Evolutionary conservation across 2,888 invertebrate genomes (phyloP).

Genomic region (Thymelicus acteon): DNA sequence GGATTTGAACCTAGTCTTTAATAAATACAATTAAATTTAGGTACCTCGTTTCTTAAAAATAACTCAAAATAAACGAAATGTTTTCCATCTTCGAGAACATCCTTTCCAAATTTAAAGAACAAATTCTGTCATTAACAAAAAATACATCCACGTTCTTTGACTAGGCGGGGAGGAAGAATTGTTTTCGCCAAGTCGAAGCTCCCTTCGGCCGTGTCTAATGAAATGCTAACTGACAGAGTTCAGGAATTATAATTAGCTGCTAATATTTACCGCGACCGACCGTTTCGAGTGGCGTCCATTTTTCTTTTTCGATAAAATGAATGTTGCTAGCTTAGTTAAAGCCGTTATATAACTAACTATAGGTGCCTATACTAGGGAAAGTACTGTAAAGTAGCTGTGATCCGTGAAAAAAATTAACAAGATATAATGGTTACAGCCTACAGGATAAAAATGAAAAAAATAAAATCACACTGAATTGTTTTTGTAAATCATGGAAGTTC

Average conservation of each 20-base stretch:
- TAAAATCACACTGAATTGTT: no score
- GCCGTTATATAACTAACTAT: background rate
- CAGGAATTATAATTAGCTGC: slow-evolving; percentile 13
- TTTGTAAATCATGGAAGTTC: no score
- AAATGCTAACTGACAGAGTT: slow-evolving; percentile 13
- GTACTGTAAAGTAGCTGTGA: no score
- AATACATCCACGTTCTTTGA: slow-evolving; percentile 1
- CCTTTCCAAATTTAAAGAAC: background rate
- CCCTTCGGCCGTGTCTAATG: slow-evolving; percentile 2
- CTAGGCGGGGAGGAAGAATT: background rate
- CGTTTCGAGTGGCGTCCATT: background rate
- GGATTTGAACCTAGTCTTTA: no score
- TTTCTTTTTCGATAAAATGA: background rate
- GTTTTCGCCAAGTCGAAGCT: background rate
- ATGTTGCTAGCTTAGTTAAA: background rate
- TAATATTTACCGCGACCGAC: slow-evolving; percentile 5
- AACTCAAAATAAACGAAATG: no score
- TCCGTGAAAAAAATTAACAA: no score
- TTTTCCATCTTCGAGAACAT: background rate
- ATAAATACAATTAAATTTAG: no score
- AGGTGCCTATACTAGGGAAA: background rate
- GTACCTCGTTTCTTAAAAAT: no score
- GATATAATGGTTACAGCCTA: no score
- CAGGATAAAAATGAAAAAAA: no score
- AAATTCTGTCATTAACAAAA: slow-evolving; percentile 7